A percentile compares a stretch with the other conserved stretches of the same genome.
Conservation (phyloP, 1,140 invertebrate species). For the Magallana ariakensis region DNA sequence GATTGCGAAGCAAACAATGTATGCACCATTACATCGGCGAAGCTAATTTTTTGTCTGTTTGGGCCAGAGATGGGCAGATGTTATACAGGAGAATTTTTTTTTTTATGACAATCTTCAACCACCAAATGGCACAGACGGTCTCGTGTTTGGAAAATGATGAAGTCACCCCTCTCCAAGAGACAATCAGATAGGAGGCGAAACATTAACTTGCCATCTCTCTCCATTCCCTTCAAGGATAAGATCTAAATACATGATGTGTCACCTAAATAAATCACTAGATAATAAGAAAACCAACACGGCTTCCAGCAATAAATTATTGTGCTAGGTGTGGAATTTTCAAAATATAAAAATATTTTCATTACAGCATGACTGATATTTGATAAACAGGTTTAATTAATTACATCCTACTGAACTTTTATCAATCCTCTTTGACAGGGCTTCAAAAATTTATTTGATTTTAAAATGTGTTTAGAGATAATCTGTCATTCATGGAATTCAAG, state of each 20-base stretch:
- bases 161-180: not conserved
- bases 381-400: slow-evolving; percentile 30
- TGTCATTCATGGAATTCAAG: not conserved
- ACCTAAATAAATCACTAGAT: slow-evolving; percentile 23
- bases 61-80: not conserved
- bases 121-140: not conserved
- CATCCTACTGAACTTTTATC: not conserved
- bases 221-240: not conserved
- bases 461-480: not conserved
- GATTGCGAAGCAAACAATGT: slow-evolving; percentile 36
- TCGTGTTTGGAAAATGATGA: not conserved
- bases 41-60: slow-evolving; percentile 9
- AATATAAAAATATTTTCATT: slow-evolving; percentile 4
- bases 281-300: slow-evolving; percentile 11
- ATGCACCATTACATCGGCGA: slow-evolving; percentile 41
- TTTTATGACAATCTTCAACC: slow-evolving; percentile 9
- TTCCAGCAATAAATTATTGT: slow-evolving; percentile 13
- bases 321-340: slow-evolving; percentile 18
- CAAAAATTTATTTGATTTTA: slow-evolving; percentile 14
- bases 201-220: slow-evolving; percentile 15
- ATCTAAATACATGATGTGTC: slow-evolving; percentile 3
- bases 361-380: slow-evolving; percentile 10
- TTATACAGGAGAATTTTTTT: not conserved
- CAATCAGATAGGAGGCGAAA: slow-evolving; percentile 11
- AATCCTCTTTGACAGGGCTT: not conserved